Evolutionary conservation across 2,888 invertebrate species (phyloP).

Genomic region (Odontocolon sp.): DNA sequence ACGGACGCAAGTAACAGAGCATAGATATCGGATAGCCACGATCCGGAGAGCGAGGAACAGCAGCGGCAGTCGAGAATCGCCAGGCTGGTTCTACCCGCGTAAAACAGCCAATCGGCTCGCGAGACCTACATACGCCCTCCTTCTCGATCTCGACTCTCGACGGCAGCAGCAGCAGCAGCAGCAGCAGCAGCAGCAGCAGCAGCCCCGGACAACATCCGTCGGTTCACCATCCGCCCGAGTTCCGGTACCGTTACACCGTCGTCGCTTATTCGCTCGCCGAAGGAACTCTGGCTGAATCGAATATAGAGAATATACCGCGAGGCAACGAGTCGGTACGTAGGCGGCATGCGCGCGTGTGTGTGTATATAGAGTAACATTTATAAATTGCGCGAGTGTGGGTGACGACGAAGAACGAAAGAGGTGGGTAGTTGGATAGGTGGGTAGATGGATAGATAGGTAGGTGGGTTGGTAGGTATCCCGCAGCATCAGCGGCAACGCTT

Average conservation of each 20-base stretch:
- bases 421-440: neutral
- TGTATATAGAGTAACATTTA: slow-evolving; percentile 3
- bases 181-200: slow-evolving; percentile 32
- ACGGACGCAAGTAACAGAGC: slow-evolving; percentile 24
- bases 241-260: slow-evolving; percentile 75
- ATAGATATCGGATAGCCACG: neutral
- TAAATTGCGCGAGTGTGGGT: slow-evolving; percentile 9
- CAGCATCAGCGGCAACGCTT: slow-evolving; percentile 25
- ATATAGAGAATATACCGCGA: slow-evolving; percentile 20
- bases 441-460: slow-evolving; percentile 39
- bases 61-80: slow-evolving; percentile 18
- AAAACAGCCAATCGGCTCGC: slow-evolving; percentile 72
- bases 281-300: slow-evolving; percentile 63
- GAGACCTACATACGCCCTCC: slow-evolving; percentile 79
- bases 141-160: slow-evolving; percentile 34
- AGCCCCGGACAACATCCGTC: slow-evolving; percentile 64
- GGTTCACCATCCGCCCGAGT: slow-evolving; percentile 69
- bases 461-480: slow-evolving; percentile 49
- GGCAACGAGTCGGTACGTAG: slow-evolving; percentile 10
- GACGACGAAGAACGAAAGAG: slow-evolving; percentile 30
- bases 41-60: slow-evolving; percentile 10
- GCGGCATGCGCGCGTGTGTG: neutral
- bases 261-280: slow-evolving; percentile 43
- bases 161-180: slow-evolving; percentile 33
- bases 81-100: slow-evolving; percentile 49